Evolutionary conservation across 2,113 vertebrate genomes (phyloP).

Genomic region (Capricornis sumatraensis): DNA sequence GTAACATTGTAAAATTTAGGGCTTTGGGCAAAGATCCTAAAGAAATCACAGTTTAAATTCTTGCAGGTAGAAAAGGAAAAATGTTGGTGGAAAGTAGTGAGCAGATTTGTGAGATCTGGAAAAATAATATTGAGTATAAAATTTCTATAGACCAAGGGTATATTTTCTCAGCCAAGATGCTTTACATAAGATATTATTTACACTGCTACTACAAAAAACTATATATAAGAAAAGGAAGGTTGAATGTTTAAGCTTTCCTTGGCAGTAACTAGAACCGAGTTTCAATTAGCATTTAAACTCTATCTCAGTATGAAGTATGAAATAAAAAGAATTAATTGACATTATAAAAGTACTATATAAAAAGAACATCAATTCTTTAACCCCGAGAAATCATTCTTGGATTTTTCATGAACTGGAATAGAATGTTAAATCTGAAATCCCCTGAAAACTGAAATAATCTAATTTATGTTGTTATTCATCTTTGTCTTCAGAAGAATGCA

Average conservation of each 20-base stretch:
- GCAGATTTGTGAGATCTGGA: slow-evolving; percentile 7
- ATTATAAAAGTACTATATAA: neutral
- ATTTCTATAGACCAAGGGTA: neutral
- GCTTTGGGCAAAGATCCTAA: neutral
- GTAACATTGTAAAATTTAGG: slow-evolving; percentile 4
- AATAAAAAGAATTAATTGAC: slow-evolving; percentile 43
- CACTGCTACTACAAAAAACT: neutral
- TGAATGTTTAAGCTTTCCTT: neutral
- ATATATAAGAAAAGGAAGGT: neutral
- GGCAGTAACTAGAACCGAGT: neutral
- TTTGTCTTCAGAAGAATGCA: neutral
- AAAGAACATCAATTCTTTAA: slow-evolving; percentile 7
- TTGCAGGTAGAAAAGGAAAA: neutral
- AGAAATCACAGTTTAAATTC: slow-evolving; percentile 20
- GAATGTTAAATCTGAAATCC: neutral
- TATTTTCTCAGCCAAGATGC: slow-evolving; percentile 6
- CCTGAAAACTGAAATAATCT: slow-evolving; percentile 22
- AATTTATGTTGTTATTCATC: neutral
- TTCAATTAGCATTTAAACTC: slow-evolving; percentile 22
- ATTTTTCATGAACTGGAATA: neutral
- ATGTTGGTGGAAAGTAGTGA: neutral
- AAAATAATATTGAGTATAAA: slow-evolving; percentile 22
- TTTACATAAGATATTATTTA: neutral
- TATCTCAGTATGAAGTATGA: slow-evolving; percentile 18
- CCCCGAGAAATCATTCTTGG: neutral